Conservation (phyloP, 2,888 invertebrate species). For the Lasius fuliginosus region DNA sequence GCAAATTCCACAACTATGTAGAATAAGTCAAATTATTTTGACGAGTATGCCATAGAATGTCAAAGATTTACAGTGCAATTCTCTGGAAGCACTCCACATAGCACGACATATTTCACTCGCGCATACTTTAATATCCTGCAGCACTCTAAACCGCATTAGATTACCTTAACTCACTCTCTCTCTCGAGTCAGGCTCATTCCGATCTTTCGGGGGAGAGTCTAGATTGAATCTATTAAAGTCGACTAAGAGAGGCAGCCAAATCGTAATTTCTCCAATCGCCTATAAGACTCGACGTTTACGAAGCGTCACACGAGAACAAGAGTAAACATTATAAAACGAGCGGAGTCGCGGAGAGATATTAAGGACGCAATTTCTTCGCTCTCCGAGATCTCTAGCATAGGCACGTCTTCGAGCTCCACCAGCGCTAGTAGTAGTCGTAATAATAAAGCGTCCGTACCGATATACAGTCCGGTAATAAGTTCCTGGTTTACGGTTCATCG, state of each 20-base stretch:
- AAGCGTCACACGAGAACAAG: constrained; percentile 32
- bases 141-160: background rate
- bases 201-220: background rate
- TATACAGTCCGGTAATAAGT: constrained; percentile 79
- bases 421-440: constrained; percentile 65
- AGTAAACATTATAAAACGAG: constrained; percentile 37
- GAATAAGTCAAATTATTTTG: background rate
- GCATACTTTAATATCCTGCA: background rate
- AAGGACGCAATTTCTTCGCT: constrained; percentile 16
- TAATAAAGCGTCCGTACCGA: constrained; percentile 70
- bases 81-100: background rate
- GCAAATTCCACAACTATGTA: constrained; percentile 24
- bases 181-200: background rate
- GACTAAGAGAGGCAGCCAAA: constrained; percentile 3
- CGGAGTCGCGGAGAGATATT: constrained; percentile 37
- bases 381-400: constrained; percentile 23
- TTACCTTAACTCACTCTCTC: background rate
- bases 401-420: constrained; percentile 13
- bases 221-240: constrained; percentile 22
- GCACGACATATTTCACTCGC: background rate
- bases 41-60: background rate
- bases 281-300: constrained; percentile 28
- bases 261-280: constrained; percentile 3
- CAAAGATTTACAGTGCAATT: constrained; percentile 12
- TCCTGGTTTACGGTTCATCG: constrained; percentile 84